These are phyloP conservation scores for Epinotia brunnichana DNA, from an alignment of 2,888 invertebrate genomes.

Conservation along the genomic window DNA sequence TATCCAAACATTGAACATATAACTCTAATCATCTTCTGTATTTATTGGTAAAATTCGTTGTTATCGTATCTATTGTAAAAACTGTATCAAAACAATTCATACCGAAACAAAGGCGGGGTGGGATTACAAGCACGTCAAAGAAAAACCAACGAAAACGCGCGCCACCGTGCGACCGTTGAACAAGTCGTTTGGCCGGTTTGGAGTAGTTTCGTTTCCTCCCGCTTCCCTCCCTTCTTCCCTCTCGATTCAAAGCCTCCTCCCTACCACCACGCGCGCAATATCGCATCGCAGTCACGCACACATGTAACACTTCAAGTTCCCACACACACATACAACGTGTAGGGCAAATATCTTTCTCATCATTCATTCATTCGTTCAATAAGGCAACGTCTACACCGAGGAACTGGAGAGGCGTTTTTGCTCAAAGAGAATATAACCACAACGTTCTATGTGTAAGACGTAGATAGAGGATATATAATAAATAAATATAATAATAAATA, in stretches of 20 bases:
- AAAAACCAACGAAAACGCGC: conserved; percentile 76
- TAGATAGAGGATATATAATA: no score
- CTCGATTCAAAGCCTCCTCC: conserved; percentile 71
- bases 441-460: no score
- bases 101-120: conserved; percentile 78
- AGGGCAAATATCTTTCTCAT: not conserved
- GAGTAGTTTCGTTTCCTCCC: conserved; percentile 59
- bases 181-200: conserved; percentile 79
- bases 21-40: conserved; percentile 52
- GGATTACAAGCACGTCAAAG: conserved; percentile 51
- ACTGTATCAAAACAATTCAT: conserved; percentile 55
- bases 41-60: conserved; percentile 49
- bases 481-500: no score
- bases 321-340: not conserved
- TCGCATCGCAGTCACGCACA: conserved; percentile 25
- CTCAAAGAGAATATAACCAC: no score
- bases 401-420: not conserved
- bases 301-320: conserved; percentile 6
- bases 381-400: not conserved
- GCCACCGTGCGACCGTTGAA: conserved; percentile 78
- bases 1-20: conserved; percentile 63
- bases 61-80: conserved; percentile 40
- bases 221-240: conserved; percentile 65
- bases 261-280: conserved; percentile 50
- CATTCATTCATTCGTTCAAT: conserved; percentile 18